A percentile compares a stretch with the other conserved stretches of the same genome.
Evolutionary conservation across 2,797 vertebrate genomes (phyloP).

Genomic region (Danio albolineatus): DNA sequence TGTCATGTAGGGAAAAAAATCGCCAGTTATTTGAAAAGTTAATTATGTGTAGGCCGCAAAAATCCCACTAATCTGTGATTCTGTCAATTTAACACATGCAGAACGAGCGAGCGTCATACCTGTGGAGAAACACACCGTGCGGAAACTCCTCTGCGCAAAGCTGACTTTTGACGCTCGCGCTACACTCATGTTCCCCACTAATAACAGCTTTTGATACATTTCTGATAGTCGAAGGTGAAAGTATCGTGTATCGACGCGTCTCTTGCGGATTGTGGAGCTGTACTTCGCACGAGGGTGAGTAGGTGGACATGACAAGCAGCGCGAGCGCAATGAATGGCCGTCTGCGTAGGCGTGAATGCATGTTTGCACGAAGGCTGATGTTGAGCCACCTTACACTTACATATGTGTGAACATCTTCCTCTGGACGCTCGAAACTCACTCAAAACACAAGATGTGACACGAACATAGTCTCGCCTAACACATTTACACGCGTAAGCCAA

Average conservation of each 20-base stretch:
- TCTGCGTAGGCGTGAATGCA: conserved; percentile 56
- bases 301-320: conserved; percentile 50
- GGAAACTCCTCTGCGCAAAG: conserved; percentile 20
- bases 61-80: not conserved
- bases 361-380: conserved; percentile 43
- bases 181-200: not conserved
- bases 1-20: not conserved
- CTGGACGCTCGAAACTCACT: not conserved
- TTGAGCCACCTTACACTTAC: conserved; percentile 33
- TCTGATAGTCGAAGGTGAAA: conserved; percentile 4
- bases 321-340: conserved; percentile 49
- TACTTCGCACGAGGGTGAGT: conserved; percentile 44
- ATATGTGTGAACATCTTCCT: conserved; percentile 33
- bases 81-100: not conserved
- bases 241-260: conserved; percentile 10
- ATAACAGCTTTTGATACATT: not conserved
- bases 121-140: not conserved
- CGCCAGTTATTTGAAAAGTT: not conserved
- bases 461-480: not conserved
- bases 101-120: not conserved
- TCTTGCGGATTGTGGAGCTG: conserved; percentile 32
- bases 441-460: conserved; percentile 11
- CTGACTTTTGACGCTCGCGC: conserved; percentile 3
- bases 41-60: not conserved
- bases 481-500: not conserved